Evolutionary conservation across 1,140 invertebrate species (phyloP).

Genomic region (Rhysida immarginata): DNA sequence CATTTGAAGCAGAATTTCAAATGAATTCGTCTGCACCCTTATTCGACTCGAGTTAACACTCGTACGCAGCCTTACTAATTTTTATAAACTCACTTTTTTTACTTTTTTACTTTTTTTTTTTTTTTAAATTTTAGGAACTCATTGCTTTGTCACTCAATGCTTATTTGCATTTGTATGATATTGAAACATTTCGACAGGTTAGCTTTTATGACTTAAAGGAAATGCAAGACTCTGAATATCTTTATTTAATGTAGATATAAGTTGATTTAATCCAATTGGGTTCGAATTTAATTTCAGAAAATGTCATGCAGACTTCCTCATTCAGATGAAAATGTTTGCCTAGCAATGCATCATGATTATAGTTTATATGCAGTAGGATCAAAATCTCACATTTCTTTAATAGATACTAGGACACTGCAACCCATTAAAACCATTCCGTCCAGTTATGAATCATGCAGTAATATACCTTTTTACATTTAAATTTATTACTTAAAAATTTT

Average conservation of each 20-base stretch:
- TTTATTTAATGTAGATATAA: not conserved
- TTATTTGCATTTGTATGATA: slow-evolving; percentile 77
- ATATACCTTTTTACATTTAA: no score
- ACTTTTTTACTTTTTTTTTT: slow-evolving; percentile 1
- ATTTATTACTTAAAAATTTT: no score
- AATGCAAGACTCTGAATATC: slow-evolving; percentile 7
- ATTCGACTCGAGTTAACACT: no score
- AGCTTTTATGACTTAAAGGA: slow-evolving; percentile 8
- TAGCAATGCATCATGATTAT: slow-evolving; percentile 60
- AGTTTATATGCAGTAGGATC: slow-evolving; percentile 84
- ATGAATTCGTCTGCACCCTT: no score
- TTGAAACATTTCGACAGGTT: slow-evolving; percentile 61
- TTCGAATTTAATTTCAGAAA: slow-evolving; percentile 41
- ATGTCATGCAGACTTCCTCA: slow-evolving; percentile 71
- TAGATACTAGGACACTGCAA: slow-evolving; percentile 75
- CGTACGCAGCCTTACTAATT: no score
- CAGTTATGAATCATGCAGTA: slow-evolving; percentile 24
- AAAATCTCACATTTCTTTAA: slow-evolving; percentile 73
- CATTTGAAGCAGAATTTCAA: no score
- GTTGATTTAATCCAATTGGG: no score
- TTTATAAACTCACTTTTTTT: no score
- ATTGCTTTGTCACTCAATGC: slow-evolving; percentile 84
- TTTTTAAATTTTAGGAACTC: slow-evolving; percentile 53
- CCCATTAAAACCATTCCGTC: slow-evolving; percentile 42
- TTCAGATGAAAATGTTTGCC: slow-evolving; percentile 81